Evolutionary conservation across 2,888 invertebrate species (phyloP), one percentile per base, ranked within the genome.

Genomic region (Melanophora roralis): DNA sequence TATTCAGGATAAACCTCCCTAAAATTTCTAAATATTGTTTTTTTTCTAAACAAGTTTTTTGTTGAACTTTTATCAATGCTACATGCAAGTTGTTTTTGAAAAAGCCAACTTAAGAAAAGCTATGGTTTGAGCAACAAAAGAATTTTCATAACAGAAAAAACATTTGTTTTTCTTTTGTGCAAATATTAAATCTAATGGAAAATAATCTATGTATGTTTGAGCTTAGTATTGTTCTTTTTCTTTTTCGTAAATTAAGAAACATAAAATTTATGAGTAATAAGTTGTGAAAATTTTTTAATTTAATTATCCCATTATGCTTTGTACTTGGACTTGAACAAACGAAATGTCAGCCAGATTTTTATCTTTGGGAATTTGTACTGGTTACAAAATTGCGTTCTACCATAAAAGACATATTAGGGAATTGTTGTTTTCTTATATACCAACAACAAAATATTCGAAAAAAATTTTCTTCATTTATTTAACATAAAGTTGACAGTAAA

Each of bases 291-390:
- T 21, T 59, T 62, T 34, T 47, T 45, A 60, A 60, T 60, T 60
- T 60, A 16, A 45, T 60, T 45, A 62, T 45, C 62, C 45, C 45
- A 62, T 62, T 62, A 47, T 34, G 12, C 34, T 34, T 55, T 55
- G 3, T 51, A 12, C 14, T 12, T 19, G 14, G 14, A 34, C 53
- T 19, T 16, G 1, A 11, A 34, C 34, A 32, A 19, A 32, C 16
- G 11, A 34, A 53, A 34, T 53, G 32, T 34, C 34, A 34, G 16
- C 16, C 53, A 55, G 34, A 14, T 55, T 9, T 34, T 55, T 55
- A 55, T 16, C 53, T 16, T 16, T 55, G 53, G 53, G 34, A 55
- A 55, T 55, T 55, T 11, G 19, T 36, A 16, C 16, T 34, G 34
- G 34, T 34, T 34, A 19, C 23, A 43, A 43, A 60, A 14, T 45